Evolutionary conservation across 2,888 invertebrate genomes (phyloP).

Genomic region (Brachynemurus nebulosus): DNA sequence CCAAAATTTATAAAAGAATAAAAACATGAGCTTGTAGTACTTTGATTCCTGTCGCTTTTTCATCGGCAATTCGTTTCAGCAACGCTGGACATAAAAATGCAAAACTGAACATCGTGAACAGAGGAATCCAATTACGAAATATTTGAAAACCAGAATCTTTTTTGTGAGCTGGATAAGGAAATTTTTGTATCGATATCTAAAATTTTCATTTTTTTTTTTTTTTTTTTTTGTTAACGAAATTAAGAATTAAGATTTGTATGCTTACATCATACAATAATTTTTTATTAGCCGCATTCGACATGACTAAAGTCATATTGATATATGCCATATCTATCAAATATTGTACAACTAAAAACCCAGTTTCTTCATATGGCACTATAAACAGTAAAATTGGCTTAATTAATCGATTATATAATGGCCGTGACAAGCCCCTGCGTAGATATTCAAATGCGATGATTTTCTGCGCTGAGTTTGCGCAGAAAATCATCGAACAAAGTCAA

Average conservation of each 20-base stretch:
- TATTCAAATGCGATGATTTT: no score
- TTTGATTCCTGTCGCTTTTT: constrained; percentile 44
- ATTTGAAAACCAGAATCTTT: no score
- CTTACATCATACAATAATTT: not conserved
- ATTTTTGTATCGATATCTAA: constrained; percentile 35
- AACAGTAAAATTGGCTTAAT: constrained; percentile 22
- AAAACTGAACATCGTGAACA: constrained; percentile 32
- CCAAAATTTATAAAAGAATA: not conserved
- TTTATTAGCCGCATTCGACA: not conserved
- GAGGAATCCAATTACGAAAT: constrained; percentile 28
- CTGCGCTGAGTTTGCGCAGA: no score
- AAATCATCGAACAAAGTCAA: no score
- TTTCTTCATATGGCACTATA: constrained; percentile 26
- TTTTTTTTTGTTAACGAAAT: no score
- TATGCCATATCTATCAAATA: not conserved
- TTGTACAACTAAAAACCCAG: constrained; percentile 2
- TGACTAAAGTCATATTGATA: no score
- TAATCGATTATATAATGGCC: no score
- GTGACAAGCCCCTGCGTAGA: no score
- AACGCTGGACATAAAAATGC: constrained; percentile 38
- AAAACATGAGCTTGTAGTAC: constrained; percentile 23
- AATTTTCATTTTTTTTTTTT: no score
- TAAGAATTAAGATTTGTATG: no score
- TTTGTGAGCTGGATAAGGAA: constrained; percentile 41
- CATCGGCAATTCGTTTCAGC: constrained; percentile 40